Conservation (phyloP, 2,113 vertebrate species). For the Catharus bicknelli region DNA sequence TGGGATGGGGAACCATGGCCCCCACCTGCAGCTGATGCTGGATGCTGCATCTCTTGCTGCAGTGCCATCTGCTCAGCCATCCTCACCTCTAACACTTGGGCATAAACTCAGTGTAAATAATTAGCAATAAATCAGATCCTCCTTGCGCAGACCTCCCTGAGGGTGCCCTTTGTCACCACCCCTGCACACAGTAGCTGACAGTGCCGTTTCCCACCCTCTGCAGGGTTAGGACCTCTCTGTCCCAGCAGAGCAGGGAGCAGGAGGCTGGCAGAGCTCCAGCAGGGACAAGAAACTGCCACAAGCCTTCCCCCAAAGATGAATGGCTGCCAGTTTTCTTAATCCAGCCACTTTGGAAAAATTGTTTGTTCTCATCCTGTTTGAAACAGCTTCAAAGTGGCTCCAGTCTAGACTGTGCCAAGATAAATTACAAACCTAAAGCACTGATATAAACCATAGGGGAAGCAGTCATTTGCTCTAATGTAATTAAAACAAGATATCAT, state of each 20-base stretch:
- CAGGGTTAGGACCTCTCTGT: neutral
- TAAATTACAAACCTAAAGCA: conserved; percentile 79
- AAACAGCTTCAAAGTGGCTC: conserved; percentile 82
- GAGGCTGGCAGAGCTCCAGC: conserved; percentile 11
- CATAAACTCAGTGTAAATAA: neutral
- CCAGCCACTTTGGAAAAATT: conserved; percentile 69
- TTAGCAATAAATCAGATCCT: neutral
- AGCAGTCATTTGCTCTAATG: conserved; percentile 84
- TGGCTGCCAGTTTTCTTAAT: conserved; percentile 62
- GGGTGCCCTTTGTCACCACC: neutral
- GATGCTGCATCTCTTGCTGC: neutral
- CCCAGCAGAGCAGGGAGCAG: neutral
- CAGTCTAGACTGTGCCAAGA: conserved; percentile 86
- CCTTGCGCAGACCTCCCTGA: neutral
- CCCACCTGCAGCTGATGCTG: neutral
- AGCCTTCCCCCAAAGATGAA: conserved; percentile 50
- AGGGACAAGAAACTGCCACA: conserved; percentile 20
- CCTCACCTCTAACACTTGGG: neutral
- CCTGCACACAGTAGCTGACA: neutral
- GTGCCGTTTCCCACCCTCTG: neutral
- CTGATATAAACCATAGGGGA: conserved; percentile 82
- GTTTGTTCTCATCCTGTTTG: conserved; percentile 76
- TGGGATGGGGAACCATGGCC: rapidly evolving
- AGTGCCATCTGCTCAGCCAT: neutral
- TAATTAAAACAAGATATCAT: conserved; percentile 83